Evolutionary conservation across 2,797 vertebrate genomes (phyloP), one percentile per base, ranked within the genome.

Genomic region (Urosaurus nigricauda): DNA sequence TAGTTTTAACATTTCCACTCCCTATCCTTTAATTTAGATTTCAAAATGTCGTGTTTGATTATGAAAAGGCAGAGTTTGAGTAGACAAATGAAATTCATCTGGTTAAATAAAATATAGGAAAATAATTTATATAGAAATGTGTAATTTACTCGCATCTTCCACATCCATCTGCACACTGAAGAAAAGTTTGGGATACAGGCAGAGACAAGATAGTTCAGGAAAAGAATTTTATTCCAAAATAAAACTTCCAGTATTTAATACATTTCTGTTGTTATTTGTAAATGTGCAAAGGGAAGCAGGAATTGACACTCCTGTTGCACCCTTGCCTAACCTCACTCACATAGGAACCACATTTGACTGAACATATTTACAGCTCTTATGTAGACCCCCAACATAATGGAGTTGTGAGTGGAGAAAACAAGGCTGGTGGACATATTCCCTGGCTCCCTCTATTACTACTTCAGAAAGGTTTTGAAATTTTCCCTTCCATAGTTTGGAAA

Each of bases 51-150:
- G 87, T 2, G 1, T 56, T 1, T 83, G 32, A 85, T 78, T 73
- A 47, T 68, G 14, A n/a, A 63, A 58, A 74, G 73, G 4, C 0
- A 0, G 0, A 0, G 0, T 35, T 7, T 5, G 8, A 0, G 0
- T 35, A 43, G 79, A 86, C 84, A 87, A 83, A 1, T 1, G 21
- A 80, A 37, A 58, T 0, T 0, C 60, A 26, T 1, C 73, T 86
- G n/a, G 1, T 12, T 82, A 53, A 32, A 68, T 68, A 68, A 1
- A 7, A 73, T 0, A 40, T 7, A 80, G 83, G 71, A 16, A 19
- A 74, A 3, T 26, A 43, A 75, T 81, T 6, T 2, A 16, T 74
- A 78, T 1, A 8, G 32, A 85, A 13, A 0, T 29, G 5, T 73
- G 21, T 1, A 9, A 70, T 26, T 70, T 83, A 75, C 16, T 12